These are phyloP conservation scores for Ursus arctos DNA, from an alignment of 2,113 vertebrate genomes.

Conservation along the genomic window DNA sequence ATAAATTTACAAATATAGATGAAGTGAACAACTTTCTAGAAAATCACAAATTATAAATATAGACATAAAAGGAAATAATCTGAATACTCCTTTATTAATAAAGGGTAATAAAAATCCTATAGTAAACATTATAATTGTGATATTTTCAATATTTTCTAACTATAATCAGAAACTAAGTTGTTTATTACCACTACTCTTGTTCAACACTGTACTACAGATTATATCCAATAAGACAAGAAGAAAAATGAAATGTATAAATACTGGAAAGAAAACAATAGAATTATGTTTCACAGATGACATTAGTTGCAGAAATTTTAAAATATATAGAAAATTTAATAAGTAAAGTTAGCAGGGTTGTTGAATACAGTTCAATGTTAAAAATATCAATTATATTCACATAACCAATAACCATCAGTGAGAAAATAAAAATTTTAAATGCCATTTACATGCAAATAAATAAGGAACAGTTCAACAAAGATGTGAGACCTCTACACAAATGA, in stretches of 20 bases:
- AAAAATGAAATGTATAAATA: background rate
- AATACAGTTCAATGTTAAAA: background rate
- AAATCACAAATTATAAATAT: background rate
- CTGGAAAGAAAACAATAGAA: background rate
- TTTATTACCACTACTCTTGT: background rate
- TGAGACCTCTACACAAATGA: background rate
- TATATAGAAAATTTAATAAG: background rate
- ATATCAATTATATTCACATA: background rate
- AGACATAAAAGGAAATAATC: background rate
- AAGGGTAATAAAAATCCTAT: background rate
- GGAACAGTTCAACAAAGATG: background rate
- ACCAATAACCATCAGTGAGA: background rate
- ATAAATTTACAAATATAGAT: background rate
- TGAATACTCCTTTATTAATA: background rate
- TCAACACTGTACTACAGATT: background rate
- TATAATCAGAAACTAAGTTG: background rate
- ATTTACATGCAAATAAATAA: background rate
- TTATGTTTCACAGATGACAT: background rate
- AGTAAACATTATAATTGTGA: background rate
- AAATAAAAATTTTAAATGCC: background rate
- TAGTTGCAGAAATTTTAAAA: background rate
- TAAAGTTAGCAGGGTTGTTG: background rate
- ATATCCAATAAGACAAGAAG: background rate
- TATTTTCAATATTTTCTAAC: background rate
- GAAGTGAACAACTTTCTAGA: background rate